Percentiles rank a stretch among this genome's conserved stretches.
phyloP scores from a whole-genome alignment of 2,888 invertebrate species.

The Drosophila flavopinicola region DNA sequence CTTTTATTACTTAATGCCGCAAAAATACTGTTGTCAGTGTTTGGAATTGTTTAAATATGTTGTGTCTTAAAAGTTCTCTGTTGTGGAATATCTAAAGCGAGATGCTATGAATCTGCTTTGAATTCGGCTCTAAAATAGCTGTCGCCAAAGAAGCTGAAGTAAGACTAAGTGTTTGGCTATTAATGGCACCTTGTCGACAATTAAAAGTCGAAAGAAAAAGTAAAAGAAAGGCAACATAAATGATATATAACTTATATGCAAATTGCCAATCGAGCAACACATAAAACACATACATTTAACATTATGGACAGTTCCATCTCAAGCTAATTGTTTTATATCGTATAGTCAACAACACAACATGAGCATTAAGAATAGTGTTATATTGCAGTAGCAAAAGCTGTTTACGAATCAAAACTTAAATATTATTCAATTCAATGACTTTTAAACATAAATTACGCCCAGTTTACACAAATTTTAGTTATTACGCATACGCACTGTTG shows the following conservation, averaged over 20 bases:
- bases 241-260: constrained; percentile 39
- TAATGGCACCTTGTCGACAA: constrained; percentile 24
- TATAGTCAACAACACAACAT: constrained; percentile 54
- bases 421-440: neutral
- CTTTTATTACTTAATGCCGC: constrained; percentile 55
- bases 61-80: constrained; percentile 5
- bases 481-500: constrained; percentile 52
- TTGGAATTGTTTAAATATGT: constrained; percentile 24
- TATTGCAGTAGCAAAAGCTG: constrained; percentile 44
- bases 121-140: constrained; percentile 5
- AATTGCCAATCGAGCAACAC: constrained; percentile 67
- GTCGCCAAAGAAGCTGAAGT: constrained; percentile 21
- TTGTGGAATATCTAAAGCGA: constrained; percentile 27
- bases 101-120: constrained; percentile 16
- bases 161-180: constrained; percentile 11
- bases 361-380: constrained; percentile 48
- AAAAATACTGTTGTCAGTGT: constrained; percentile 58
- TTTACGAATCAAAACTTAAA: constrained; percentile 9
- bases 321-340: constrained; percentile 53
- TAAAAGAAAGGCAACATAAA: constrained; percentile 21
- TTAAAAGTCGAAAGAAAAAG: constrained; percentile 21
- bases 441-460: constrained; percentile 29
- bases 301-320: constrained; percentile 31
- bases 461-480: constrained; percentile 14
- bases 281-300: constrained; percentile 50